A percentile compares a stretch with the other conserved stretches of the same genome.
Evolutionary conservation across 1,140 invertebrate genomes (phyloP).

Genomic region (Mya arenaria): DNA sequence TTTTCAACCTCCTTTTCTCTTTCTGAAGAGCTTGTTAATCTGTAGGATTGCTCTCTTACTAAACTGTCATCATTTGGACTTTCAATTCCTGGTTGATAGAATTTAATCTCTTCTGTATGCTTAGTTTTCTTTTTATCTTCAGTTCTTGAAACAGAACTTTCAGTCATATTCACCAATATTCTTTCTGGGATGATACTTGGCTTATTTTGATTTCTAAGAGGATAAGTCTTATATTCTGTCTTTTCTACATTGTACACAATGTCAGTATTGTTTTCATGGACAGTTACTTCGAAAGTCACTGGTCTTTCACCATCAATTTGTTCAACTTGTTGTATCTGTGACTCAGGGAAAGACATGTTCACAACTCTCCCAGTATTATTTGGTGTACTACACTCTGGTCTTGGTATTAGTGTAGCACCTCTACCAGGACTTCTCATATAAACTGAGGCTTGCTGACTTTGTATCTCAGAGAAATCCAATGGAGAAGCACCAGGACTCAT

Average conservation of each 20-base stretch:
- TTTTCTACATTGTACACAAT: conserved; percentile 73
- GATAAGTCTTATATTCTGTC: conserved; percentile 72
- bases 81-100: conserved; percentile 47
- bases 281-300: conserved; percentile 69
- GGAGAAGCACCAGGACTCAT: conserved; percentile 55
- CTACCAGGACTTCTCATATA: conserved; percentile 1
- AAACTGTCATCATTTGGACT: conserved; percentile 30
- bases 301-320: conserved; percentile 32
- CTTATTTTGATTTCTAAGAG: conserved; percentile 52
- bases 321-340: conserved; percentile 31
- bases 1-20: conserved; percentile 41
- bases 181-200: conserved; percentile 63
- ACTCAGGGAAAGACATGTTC: conserved; percentile 42
- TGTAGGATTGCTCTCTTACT: conserved; percentile 5
- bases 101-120: conserved; percentile 53
- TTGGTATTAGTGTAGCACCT: neutral
- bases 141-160: conserved; percentile 57
- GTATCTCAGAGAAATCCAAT: conserved; percentile 16
- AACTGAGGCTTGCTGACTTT: conserved; percentile 9
- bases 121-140: conserved; percentile 60
- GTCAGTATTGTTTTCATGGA: conserved; percentile 71
- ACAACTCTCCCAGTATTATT: neutral
- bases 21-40: conserved; percentile 25
- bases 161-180: conserved; percentile 69
- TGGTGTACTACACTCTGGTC: conserved; percentile 44